Evolutionary conservation across 2,113 vertebrate species (phyloP).

Genomic region (Pseudorectes ferrugineus): DNA sequence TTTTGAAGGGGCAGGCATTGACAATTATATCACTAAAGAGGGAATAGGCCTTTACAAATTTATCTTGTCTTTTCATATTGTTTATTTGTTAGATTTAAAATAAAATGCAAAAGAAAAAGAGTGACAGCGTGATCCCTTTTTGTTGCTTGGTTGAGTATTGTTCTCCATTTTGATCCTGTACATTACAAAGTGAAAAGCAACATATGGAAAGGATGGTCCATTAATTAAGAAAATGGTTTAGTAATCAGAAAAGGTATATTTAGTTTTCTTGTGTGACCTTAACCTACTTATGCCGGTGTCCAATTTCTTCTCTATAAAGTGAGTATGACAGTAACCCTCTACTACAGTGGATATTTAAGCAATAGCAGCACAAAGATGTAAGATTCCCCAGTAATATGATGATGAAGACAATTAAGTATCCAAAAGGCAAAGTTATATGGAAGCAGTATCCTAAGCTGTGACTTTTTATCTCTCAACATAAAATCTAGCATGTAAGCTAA

Average conservation of each 20-base stretch:
- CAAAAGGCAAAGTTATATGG: neutral
- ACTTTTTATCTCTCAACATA: neutral
- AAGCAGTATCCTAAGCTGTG: neutral
- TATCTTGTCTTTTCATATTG: neutral
- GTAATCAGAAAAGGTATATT: neutral
- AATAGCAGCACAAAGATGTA: neutral
- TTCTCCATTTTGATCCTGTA: neutral
- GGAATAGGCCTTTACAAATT: neutral
- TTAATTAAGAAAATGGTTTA: neutral
- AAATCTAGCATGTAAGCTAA: neutral
- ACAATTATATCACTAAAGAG: neutral
- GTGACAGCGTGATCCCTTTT: neutral
- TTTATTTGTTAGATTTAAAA: neutral
- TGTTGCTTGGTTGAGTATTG: neutral
- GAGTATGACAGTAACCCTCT: neutral
- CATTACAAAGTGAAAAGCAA: neutral
- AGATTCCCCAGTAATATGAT: neutral
- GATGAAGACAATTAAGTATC: neutral
- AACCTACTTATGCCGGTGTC: neutral
- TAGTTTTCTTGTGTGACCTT: neutral
- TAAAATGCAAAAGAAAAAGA: neutral
- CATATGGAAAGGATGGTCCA: neutral
- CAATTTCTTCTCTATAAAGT: neutral
- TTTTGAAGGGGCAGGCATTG: neutral
- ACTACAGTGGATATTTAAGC: neutral